phyloP scores from a whole-genome alignment of 2,113 vertebrate species.

The Rhinolophus ferrumequinum region DNA sequence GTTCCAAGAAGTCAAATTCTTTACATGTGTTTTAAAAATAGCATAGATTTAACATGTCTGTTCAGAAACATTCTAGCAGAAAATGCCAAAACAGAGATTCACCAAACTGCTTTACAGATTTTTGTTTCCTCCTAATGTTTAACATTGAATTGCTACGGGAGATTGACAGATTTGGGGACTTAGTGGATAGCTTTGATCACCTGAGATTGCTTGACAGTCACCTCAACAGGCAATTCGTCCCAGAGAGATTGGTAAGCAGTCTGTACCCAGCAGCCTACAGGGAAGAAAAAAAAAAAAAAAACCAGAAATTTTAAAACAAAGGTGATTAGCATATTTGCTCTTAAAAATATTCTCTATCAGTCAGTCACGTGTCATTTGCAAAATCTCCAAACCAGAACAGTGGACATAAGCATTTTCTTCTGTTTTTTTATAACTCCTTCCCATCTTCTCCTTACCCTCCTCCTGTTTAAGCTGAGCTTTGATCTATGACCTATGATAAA shows the following conservation, averaged over 20 bases:
- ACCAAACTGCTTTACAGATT: not conserved
- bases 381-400: not conserved
- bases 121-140: constrained; percentile 52
- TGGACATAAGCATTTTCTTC: not conserved
- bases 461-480: not conserved
- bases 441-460: not conserved
- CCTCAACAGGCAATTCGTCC: not conserved
- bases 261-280: not conserved
- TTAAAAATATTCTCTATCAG: not conserved
- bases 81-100: not conserved
- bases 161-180: not conserved
- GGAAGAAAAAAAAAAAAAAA: not conserved
- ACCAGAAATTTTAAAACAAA: constrained; percentile 41
- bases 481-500: not conserved
- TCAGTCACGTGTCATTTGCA: not conserved
- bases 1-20: constrained; percentile 27
- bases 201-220: constrained; percentile 4
- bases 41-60: not conserved
- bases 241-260: not conserved
- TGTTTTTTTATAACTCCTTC: not conserved
- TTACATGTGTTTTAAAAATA: not conserved
- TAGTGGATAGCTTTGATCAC: not conserved
- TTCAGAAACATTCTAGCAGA: constrained; percentile 25
- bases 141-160: not conserved
- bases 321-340: not conserved